Evolutionary conservation across 2,888 invertebrate genomes (phyloP).

Genomic region (Petrophora chlorosata): DNA sequence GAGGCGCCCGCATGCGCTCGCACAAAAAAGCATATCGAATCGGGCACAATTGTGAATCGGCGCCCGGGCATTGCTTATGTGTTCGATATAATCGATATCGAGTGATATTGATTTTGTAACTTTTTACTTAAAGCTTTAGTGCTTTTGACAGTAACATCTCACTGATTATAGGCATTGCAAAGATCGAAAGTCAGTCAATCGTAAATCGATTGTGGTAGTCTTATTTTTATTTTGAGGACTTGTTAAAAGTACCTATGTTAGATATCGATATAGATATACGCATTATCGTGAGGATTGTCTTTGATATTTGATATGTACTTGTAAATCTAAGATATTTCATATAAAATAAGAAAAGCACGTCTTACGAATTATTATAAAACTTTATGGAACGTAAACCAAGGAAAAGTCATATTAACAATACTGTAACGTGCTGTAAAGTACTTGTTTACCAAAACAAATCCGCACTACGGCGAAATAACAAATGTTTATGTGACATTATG

Average conservation of each 20-base stretch:
- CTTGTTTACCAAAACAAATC: constrained; percentile 7
- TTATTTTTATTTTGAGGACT: too few species aligned
- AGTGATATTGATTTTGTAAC: constrained; percentile 34
- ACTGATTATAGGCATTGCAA: background rate
- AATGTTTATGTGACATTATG: constrained; percentile 1
- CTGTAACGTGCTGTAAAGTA: background rate
- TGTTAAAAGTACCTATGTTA: too few species aligned
- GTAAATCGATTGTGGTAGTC: too few species aligned
- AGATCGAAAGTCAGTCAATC: background rate
- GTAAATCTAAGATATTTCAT: too few species aligned
- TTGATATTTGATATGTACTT: too few species aligned
- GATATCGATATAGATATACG: too few species aligned
- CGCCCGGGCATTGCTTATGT: constrained; percentile 47
- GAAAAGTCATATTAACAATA: background rate
- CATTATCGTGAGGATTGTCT: too few species aligned
- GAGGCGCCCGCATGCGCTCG: constrained; percentile 19
- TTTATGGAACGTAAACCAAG: constrained; percentile 2
- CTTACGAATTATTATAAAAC: too few species aligned
- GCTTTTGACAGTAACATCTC: constrained; percentile 1
- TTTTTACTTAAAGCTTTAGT: constrained; percentile 9
- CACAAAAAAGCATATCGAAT: constrained; percentile 77
- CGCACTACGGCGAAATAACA: background rate
- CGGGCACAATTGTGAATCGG: constrained; percentile 58
- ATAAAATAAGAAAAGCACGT: too few species aligned
- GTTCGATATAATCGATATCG: constrained; percentile 35